phyloP scores from a whole-genome alignment of 2,888 invertebrate species.

The Monopis laevigella region DNA sequence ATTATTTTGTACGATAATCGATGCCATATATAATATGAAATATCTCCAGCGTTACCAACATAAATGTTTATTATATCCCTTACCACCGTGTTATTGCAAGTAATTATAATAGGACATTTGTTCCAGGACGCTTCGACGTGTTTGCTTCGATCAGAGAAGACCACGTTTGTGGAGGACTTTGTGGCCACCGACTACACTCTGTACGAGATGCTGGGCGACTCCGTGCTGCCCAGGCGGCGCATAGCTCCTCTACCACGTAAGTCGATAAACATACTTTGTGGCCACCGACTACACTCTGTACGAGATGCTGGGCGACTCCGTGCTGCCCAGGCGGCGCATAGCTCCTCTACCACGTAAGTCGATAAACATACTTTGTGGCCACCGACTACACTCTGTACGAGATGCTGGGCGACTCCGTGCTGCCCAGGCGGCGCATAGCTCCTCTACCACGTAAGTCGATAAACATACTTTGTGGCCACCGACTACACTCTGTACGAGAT shows the following conservation, averaged over 20 bases:
- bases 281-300: slow-evolving; percentile 52
- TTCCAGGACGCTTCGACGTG: slow-evolving; percentile 46
- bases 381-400: slow-evolving; percentile 56
- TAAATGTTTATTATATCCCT: too few relatives aligned
- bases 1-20: too few relatives aligned
- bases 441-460: too few relatives aligned
- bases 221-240: slow-evolving; percentile 45
- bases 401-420: slow-evolving; percentile 53
- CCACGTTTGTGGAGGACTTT: slow-evolving; percentile 50
- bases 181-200: slow-evolving; percentile 52
- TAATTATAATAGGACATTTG: slow-evolving; percentile 11
- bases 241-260: slow-evolving; percentile 26
- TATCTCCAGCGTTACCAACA: too few relatives aligned
- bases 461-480: slow-evolving; percentile 49
- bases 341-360: too few relatives aligned
- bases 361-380: slow-evolving; percentile 47
- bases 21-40: too few relatives aligned
- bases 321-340: slow-evolving; percentile 47
- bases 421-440: too few relatives aligned
- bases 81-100: not conserved
- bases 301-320: slow-evolving; percentile 56
- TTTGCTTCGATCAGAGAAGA: slow-evolving; percentile 49
- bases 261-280: too few relatives aligned
- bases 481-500: slow-evolving; percentile 58
- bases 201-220: slow-evolving; percentile 58